Evolutionary conservation across 2,797 vertebrate species (phyloP).

Genomic region (Lutjanus campechanus): DNA sequence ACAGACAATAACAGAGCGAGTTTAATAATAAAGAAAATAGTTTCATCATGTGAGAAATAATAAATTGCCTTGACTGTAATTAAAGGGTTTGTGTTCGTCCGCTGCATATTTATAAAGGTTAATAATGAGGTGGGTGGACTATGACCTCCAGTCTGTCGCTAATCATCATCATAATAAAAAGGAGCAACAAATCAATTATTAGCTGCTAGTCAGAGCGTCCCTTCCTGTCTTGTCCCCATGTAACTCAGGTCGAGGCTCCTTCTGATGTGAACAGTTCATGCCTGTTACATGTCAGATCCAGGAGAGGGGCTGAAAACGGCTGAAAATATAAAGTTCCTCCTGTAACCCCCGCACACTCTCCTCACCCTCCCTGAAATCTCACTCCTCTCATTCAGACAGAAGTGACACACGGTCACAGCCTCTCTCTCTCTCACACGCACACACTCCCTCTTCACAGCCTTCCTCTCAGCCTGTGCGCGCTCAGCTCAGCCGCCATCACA

Average conservation of each 20-base stretch:
- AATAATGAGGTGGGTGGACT: constrained; percentile 46
- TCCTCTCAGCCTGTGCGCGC: constrained; percentile 34
- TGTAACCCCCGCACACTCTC: constrained; percentile 40
- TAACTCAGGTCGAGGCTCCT: constrained; percentile 28
- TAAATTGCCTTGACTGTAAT: constrained; percentile 20
- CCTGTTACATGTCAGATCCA: constrained; percentile 1
- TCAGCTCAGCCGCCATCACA: constrained; percentile 56
- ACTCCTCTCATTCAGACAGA: constrained; percentile 56
- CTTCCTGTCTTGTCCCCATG: constrained; percentile 8
- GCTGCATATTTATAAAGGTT: constrained; percentile 33
- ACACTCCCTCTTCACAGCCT: constrained; percentile 33
- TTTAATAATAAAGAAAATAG: constrained; percentile 26
- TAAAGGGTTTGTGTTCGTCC: constrained; percentile 23
- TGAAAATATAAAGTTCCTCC: constrained; percentile 38
- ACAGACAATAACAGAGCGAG: no score
- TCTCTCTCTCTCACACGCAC: constrained; percentile 12
- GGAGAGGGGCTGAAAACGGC: not conserved
- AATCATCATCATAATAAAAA: constrained; percentile 50
- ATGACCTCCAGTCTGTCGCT: constrained; percentile 38
- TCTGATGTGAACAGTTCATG: constrained; percentile 25
- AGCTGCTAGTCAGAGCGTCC: constrained; percentile 30
- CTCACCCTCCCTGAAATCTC: constrained; percentile 58
- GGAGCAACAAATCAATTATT: constrained; percentile 53
- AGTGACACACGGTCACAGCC: constrained; percentile 38
- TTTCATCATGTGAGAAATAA: constrained; percentile 15